Conservation (phyloP, 2,113 vertebrate species). For the Macaca nemestrina region DNA sequence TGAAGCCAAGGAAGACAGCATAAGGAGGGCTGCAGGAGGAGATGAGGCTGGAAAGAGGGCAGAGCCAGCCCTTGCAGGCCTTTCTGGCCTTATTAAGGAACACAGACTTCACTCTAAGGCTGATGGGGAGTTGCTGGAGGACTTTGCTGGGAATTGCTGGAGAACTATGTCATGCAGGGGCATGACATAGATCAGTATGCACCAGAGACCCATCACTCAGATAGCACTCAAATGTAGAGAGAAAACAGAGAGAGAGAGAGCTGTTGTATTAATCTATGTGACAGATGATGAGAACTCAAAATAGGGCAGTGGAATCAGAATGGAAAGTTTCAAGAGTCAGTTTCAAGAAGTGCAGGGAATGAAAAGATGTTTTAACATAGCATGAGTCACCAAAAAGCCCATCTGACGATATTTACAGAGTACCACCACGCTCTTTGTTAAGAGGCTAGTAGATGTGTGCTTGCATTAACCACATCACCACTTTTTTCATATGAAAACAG, state of each 20-base stretch:
- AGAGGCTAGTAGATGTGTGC: neutral
- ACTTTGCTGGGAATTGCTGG: neutral
- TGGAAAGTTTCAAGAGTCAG: no score
- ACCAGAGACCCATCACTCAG: neutral
- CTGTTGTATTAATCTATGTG: no score
- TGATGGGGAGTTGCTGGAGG: neutral
- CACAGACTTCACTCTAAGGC: neutral
- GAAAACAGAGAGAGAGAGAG: no score
- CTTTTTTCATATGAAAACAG: neutral
- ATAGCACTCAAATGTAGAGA: neutral
- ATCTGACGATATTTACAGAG: no score
- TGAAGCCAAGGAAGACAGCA: neutral
- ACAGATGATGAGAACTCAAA: no score
- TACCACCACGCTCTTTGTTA: neutral
- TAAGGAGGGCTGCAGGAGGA: neutral
- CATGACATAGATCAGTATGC: neutral
- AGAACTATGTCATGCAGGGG: neutral
- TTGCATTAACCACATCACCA: neutral
- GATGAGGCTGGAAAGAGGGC: neutral
- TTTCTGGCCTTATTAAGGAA: neutral
- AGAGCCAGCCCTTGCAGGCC: neutral
- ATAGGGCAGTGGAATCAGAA: no score
- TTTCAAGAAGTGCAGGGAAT: no score
- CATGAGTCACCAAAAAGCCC: no score
- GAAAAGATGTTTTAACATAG: neutral